Evolutionary conservation across 2,888 invertebrate genomes (phyloP).

Genomic region (Plagodis dolabraria): DNA sequence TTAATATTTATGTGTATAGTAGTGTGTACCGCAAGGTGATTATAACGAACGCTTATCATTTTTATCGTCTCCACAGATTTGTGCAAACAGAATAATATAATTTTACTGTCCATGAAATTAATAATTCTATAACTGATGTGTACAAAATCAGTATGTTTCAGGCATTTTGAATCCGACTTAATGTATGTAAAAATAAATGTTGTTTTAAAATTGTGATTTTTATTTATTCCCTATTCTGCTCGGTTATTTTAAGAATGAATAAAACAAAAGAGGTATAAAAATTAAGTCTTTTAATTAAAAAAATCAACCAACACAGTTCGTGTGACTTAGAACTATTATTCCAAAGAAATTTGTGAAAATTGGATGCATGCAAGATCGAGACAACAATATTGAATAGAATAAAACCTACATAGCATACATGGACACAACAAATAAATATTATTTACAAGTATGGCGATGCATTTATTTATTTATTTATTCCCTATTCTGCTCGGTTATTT

Average conservation of each 20-base stretch:
- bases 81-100: conserved; percentile 70
- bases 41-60: conserved; percentile 58
- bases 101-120: conserved; percentile 81
- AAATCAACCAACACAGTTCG: conserved; percentile 32
- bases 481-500: not conserved
- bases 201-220: conserved; percentile 81
- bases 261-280: not conserved
- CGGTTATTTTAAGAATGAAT: no score
- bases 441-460: conserved; percentile 69
- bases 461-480: conserved; percentile 70
- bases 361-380: conserved; percentile 16
- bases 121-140: conserved; percentile 80
- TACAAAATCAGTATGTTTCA: conserved; percentile 83
- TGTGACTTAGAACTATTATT: conserved; percentile 30
- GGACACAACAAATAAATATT: conserved; percentile 58
- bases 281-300: conserved; percentile 29
- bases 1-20: conserved; percentile 79
- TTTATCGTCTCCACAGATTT: conserved; percentile 64
- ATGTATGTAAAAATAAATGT: conserved; percentile 86
- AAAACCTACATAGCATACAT: conserved; percentile 35
- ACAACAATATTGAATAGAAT: conserved; percentile 32
- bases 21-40: conserved; percentile 73
- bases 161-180: conserved; percentile 85
- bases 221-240: conserved; percentile 53
- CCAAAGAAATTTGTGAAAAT: conserved; percentile 27